These are phyloP conservation scores for Balearica regulorum DNA, from an alignment of 2,797 vertebrate genomes.

Conservation along the genomic window DNA sequence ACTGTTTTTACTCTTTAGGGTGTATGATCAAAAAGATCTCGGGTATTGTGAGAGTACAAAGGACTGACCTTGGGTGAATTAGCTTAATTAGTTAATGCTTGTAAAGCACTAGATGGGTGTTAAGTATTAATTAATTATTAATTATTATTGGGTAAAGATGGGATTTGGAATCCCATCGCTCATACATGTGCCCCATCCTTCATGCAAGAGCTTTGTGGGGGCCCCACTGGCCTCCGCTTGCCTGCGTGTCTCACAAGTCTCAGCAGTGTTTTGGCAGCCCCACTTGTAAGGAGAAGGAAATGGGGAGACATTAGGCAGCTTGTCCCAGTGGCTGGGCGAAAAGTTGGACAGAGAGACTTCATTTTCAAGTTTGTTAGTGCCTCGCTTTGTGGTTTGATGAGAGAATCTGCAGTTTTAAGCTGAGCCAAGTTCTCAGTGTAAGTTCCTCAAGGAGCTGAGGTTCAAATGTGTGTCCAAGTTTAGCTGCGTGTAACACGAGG, in stretches of 20 bases:
- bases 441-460: background rate
- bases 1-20: conserved; percentile 64
- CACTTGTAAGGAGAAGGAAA: background rate
- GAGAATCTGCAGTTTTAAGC: background rate
- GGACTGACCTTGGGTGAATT: conserved; percentile 68
- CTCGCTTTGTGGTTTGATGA: background rate
- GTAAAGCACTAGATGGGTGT: conserved; percentile 61
- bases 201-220: background rate
- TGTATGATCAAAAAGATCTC: conserved; percentile 65
- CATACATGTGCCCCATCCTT: conserved; percentile 32
- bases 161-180: conserved; percentile 54
- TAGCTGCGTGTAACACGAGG: background rate
- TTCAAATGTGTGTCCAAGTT: conserved; percentile 18
- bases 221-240: background rate
- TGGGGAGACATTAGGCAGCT: background rate
- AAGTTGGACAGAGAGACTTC: background rate
- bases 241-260: background rate
- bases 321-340: background rate
- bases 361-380: background rate
- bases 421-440: background rate
- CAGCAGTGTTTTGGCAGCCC: background rate
- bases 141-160: conserved; percentile 64
- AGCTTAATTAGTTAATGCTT: conserved; percentile 68
- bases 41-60: conserved; percentile 63
- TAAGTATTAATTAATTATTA: conserved; percentile 67